Percentiles rank a stretch among this genome's conserved stretches.
phyloP scores from a whole-genome alignment of 2,113 vertebrate species.

The Ceyx cyanopectus region DNA sequence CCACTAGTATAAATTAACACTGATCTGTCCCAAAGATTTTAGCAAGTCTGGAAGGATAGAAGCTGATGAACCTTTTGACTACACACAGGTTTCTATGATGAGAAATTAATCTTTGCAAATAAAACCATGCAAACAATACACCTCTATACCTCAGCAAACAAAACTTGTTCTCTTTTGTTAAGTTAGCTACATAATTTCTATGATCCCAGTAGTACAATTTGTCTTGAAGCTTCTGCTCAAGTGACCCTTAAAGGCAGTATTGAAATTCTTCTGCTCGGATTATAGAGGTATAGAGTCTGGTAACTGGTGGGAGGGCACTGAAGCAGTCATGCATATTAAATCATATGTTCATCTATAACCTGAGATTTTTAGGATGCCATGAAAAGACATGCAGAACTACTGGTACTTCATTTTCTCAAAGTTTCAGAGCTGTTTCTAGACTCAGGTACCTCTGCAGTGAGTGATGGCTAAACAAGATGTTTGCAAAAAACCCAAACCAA shows the following conservation, averaged over 20 bases:
- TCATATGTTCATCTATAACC: constrained; percentile 28
- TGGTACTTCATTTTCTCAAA: neutral
- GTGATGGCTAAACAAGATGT: neutral
- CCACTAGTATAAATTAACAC: neutral
- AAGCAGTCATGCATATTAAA: constrained; percentile 71
- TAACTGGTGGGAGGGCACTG: constrained; percentile 61
- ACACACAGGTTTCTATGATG: neutral
- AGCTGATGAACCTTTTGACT: neutral
- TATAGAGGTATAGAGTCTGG: constrained; percentile 52
- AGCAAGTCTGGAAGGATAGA: neutral
- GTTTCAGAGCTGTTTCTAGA: neutral
- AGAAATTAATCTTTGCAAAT: neutral
- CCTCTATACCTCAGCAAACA: constrained; percentile 3
- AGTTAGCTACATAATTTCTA: neutral
- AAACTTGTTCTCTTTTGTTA: constrained; percentile 21
- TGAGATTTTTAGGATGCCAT: constrained; percentile 42
- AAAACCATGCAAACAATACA: neutral
- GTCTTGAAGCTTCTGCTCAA: constrained; percentile 56
- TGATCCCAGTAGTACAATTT: constrained; percentile 10
- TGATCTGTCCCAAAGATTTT: neutral
- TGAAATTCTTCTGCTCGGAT: constrained; percentile 74
- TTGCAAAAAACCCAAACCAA: neutral
- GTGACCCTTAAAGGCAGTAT: constrained; percentile 63
- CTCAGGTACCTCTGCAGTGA: neutral
- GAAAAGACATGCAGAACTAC: neutral